A percentile compares a stretch with the other conserved stretches of the same genome.
Conservation (phyloP, 23 tunicate genomes). For the Halocynthia roretzi region DNA sequence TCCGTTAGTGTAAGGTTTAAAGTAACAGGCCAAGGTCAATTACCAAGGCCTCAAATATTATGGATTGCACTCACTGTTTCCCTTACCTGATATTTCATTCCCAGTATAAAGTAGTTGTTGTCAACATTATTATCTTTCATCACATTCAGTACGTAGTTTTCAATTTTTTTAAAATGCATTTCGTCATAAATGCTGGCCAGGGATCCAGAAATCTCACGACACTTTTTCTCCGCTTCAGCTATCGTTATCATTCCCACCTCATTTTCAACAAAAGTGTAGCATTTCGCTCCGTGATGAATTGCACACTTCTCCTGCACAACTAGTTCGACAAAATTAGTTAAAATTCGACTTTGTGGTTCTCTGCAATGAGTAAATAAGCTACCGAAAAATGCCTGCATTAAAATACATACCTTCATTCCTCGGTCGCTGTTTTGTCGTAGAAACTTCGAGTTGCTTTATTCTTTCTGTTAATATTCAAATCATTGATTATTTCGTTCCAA, state of each 20-base stretch:
- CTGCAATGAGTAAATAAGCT: not conserved
- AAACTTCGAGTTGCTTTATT: too few species aligned
- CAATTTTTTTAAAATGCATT: not conserved
- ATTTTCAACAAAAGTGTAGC: not conserved
- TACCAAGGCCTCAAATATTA: not conserved
- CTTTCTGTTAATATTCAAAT: too few species aligned
- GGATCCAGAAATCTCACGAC: not conserved
- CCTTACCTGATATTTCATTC: slow-evolving; percentile 3
- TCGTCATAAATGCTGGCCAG: slow-evolving; percentile 1
- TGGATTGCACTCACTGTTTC: not conserved
- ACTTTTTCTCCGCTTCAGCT: not conserved
- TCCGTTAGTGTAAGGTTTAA: too few species aligned
- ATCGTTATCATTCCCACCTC: not conserved
- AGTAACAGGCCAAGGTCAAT: not conserved
- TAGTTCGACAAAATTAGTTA: not conserved
- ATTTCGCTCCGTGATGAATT: not conserved
- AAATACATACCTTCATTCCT: not conserved
- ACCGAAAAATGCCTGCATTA: not conserved
- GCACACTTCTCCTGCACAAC: not conserved
- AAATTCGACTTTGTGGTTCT: not conserved
- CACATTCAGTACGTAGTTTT: not conserved
- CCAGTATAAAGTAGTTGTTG: not conserved
- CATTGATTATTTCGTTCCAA: too few species aligned
- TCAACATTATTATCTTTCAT: not conserved
- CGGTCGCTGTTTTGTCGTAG: not conserved